Evolutionary conservation across 1,140 invertebrate species (phyloP), one percentile per base, ranked within the genome.

Genomic region (Penaeus japonicus): DNA sequence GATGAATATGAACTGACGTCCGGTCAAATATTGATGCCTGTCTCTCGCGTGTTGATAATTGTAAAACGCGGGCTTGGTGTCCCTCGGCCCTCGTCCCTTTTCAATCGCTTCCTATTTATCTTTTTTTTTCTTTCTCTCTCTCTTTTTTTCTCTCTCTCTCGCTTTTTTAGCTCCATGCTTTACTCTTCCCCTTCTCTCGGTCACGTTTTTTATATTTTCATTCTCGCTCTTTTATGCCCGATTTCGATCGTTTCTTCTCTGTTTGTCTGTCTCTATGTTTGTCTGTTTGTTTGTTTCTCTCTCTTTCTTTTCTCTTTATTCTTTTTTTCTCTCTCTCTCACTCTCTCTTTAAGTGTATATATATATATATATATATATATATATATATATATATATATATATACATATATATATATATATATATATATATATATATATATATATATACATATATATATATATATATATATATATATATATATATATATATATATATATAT

Each of bases 321-420:
- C n/a, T n/a, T n/a, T n/a, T n/a, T n/a, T n/a, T n/a, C n/a, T n/a
- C n/a, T 70, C 62, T n/a, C 62, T 10, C 1, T 22, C 30, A 27
- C 22, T 70, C 22, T n/a, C 62, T 73, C 70, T 20, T 77, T 10
- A 77, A 77, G 7, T 12, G 39, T 10, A 77, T 7, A 77, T 77
- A 77, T 77, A 77, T 77, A 77, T 77, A 77, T 77, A 77, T 77
- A 77, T 77, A 77, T 77, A 77, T 77, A 77, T 77, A 77, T 77
- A 77, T 77, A 77, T 77, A 77, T 77, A 77, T 77, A 77, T 77
- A 77, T 77, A 77, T 77, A 77, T 77, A 77, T 77, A 77, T 77
- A 77, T 77, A 77, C 39, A 77, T 77, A 77, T 77, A 77, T 77
- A 77, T 77, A 77, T 77, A 77, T 77, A 77, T 77, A 77, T 77